Evolutionary conservation across 1,140 invertebrate genomes (phyloP).

Genomic region (Aphidius gifuensis): DNA sequence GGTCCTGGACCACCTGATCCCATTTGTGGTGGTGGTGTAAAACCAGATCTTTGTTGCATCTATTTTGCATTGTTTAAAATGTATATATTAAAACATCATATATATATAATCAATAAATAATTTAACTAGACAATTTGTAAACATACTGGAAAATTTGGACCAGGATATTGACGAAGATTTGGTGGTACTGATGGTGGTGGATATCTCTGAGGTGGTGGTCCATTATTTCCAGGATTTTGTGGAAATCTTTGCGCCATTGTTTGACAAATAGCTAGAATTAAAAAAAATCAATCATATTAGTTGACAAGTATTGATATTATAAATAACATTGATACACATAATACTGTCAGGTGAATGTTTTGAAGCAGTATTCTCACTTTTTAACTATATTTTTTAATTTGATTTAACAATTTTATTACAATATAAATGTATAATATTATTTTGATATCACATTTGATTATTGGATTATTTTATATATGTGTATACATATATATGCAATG

Average conservation of each 20-base stretch:
- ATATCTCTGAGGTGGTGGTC: conserved; percentile 60
- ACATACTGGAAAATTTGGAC: conserved; percentile 62
- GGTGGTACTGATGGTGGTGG: conserved; percentile 59
- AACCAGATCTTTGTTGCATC: conserved; percentile 56
- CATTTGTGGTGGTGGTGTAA: conserved; percentile 58
- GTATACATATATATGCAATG: no score
- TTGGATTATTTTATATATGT: no score
- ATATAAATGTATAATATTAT: no score
- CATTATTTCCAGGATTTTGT: conserved; percentile 56
- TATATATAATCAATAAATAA: conserved; percentile 2
- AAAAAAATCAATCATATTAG: no score
- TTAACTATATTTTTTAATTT: no score
- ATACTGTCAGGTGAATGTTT: no score
- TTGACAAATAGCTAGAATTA: neutral
- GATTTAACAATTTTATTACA: no score
- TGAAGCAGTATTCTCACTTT: no score
- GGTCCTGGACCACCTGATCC: conserved; percentile 52
- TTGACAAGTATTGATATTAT: no score
- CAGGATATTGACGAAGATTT: conserved; percentile 61
- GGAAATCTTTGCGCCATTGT: conserved; percentile 65
- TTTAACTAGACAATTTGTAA: conserved; percentile 22
- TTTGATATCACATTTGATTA: no score
- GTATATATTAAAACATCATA: neutral
- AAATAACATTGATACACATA: no score
- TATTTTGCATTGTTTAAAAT: conserved; percentile 29